Conservation (phyloP, 2,888 invertebrate species). For the Diarsia rubi region DNA sequence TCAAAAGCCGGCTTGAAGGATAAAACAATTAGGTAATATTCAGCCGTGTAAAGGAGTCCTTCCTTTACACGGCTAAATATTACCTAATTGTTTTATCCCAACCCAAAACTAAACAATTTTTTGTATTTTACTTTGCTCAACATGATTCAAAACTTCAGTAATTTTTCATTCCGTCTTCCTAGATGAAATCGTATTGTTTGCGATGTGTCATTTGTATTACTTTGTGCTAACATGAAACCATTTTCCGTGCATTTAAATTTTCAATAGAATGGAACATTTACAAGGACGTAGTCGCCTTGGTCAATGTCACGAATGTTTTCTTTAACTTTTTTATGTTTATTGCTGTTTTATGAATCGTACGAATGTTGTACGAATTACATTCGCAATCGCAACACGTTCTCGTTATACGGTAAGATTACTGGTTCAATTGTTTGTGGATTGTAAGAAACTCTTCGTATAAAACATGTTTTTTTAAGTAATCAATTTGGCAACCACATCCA, state of each 20-base stretch:
- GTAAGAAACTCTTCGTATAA: conserved; percentile 32
- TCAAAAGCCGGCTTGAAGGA: too few relatives aligned
- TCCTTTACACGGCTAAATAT: too few relatives aligned
- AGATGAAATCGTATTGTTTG: conserved; percentile 27
- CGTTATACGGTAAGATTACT: conserved; percentile 34
- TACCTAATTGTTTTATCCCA: too few relatives aligned
- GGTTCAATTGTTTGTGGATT: conserved; percentile 34
- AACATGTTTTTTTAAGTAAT: conserved; percentile 49
- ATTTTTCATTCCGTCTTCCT: background rate
- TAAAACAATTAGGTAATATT: conserved; percentile 30
- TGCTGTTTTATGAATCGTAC: conserved; percentile 57
- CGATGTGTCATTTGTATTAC: conserved; percentile 49
- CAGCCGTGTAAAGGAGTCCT: conserved; percentile 14
- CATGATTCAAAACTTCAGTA: background rate
- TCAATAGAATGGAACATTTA: conserved; percentile 64
- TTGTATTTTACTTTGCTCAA: conserved; percentile 10
- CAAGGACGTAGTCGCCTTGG: conserved; percentile 77
- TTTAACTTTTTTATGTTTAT: conserved; percentile 67
- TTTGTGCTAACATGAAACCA: conserved; percentile 32
- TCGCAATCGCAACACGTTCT: conserved; percentile 55
- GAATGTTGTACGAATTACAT: conserved; percentile 63
- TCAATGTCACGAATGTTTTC: conserved; percentile 81
- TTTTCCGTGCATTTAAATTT: conserved; percentile 49
- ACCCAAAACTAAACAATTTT: background rate
- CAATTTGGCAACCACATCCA: conserved; percentile 58